phyloP scores from a whole-genome alignment of 1,140 invertebrate genomes.

The Drosophila sechellia region DNA sequence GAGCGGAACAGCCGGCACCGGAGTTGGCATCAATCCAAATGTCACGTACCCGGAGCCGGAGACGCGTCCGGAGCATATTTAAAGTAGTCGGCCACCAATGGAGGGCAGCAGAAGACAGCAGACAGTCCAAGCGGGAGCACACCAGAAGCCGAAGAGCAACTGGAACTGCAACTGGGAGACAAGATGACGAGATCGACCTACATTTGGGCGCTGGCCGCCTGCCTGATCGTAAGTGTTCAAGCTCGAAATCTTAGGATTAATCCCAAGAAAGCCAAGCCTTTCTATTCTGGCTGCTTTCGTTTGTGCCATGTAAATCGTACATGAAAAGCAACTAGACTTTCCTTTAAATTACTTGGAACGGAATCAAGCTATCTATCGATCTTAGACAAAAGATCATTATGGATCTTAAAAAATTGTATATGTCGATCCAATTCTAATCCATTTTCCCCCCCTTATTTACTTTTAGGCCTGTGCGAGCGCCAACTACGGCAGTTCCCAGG shows the following conservation, averaged over 20 bases:
- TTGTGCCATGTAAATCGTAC: too few species aligned
- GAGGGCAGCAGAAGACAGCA: slow-evolving; percentile 75
- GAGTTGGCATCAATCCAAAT: slow-evolving; percentile 53
- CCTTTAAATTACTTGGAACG: neutral
- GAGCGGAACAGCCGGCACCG: slow-evolving; percentile 54
- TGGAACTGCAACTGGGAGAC: slow-evolving; percentile 62
- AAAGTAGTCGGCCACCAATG: slow-evolving; percentile 64
- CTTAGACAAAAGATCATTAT: neutral
- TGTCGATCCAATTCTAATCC: neutral
- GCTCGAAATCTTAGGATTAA: slow-evolving; percentile 1
- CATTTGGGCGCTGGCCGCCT: slow-evolving; percentile 73
- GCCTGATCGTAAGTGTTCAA: slow-evolving; percentile 76
- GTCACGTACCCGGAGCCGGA: slow-evolving; percentile 69
- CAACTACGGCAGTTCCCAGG: slow-evolving; percentile 50
- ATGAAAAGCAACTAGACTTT: neutral
- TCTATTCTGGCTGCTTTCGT: neutral
- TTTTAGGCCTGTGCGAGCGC: slow-evolving; percentile 71
- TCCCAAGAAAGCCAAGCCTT: too few species aligned
- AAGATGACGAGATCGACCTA: slow-evolving; percentile 78
- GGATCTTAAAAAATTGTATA: too few species aligned
- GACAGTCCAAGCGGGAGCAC: slow-evolving; percentile 69
- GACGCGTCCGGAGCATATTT: slow-evolving; percentile 71
- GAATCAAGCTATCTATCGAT: neutral
- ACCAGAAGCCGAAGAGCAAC: slow-evolving; percentile 43
- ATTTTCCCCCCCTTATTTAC: slow-evolving; percentile 5